A percentile compares a stretch with the other conserved stretches of the same genome.
Conservation (phyloP, 1,140 invertebrate species). For the Pinna nobilis region DNA sequence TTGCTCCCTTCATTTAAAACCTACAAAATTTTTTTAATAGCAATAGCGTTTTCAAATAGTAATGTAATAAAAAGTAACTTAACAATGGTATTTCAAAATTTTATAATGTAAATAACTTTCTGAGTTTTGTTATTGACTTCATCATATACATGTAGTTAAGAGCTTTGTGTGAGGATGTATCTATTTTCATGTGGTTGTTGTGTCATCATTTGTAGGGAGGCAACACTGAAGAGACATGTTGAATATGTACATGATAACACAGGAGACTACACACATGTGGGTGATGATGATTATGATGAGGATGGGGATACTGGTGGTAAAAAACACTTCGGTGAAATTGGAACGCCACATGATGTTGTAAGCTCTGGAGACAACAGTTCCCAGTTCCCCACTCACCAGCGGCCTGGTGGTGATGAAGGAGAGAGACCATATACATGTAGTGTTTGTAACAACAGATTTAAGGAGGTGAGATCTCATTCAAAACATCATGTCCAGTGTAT, state of each 20-base stretch:
- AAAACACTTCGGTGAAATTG: slow-evolving; percentile 19
- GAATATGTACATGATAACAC: slow-evolving; percentile 62
- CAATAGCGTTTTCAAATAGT: no score
- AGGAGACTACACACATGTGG: slow-evolving; percentile 43
- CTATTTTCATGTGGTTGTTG: neutral
- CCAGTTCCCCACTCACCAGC: neutral
- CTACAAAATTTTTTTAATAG: no score
- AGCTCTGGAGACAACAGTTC: neutral
- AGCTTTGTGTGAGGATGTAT: no score
- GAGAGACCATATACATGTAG: slow-evolving; percentile 56
- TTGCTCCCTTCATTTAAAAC: no score
- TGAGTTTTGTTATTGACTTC: no score
- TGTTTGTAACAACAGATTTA: slow-evolving; percentile 61
- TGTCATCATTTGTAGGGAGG: slow-evolving; percentile 55
- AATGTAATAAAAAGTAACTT: no score
- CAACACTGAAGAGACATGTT: slow-evolving; percentile 64
- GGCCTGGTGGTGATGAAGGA: slow-evolving; percentile 29
- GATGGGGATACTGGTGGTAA: slow-evolving; percentile 49
- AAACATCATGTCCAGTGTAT: no score
- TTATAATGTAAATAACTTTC: no score
- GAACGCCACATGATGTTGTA: slow-evolving; percentile 10
- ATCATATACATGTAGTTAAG: no score
- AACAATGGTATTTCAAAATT: no score
- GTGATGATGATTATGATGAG: slow-evolving; percentile 37
- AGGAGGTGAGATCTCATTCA: slow-evolving; percentile 58